Evolutionary conservation across 2,797 vertebrate species (phyloP), one percentile per base, ranked within the genome.

Genomic region (Huso huso): DNA sequence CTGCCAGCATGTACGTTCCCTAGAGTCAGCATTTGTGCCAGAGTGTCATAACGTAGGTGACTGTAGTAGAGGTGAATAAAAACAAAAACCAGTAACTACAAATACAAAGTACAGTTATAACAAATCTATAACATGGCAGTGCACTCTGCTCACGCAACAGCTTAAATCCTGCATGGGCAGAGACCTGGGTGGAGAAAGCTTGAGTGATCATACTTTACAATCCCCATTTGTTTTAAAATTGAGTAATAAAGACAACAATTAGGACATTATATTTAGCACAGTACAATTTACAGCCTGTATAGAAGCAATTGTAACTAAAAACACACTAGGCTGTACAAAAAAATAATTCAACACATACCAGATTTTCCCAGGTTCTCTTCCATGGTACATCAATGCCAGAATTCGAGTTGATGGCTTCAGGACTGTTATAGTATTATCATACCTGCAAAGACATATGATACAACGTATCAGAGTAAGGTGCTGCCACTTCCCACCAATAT

Each of bases 331-430:
- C 37, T 37, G 37, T 37, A 37, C 37, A 37, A 37, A 65, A 5
- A 69, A 73, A 62, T 37, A 37, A 37, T 37, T 37, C 37, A 37
- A 37, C 37, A 78, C 93, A 84, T 86, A 98, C 97, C 94, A 97
- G 76, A 99, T 94, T 89, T 99, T 99, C 57, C 93, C 95, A 60
- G 96, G 97, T 76, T 99, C 96, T 74, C 96, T 89, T 74, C 94
- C 93, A 61, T 98, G 94, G 78, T 99, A 99, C 97, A 99, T 99
- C 79, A 93, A 85, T 15, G 97, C 94, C 72, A 99, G 83, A 80
- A 96, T 94, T 68, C 96, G 95, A 60, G 94, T 92, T 10, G 93
- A 94, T 0, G 96, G 97, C 65, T 90, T 98, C 58, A 99, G 82
- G 71, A 99, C 78, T 0, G 85, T 93, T 73, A 99, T 79, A 2